A percentile compares a stretch with the other conserved stretches of the same genome.
These are phyloP conservation scores for Mobula hypostoma DNA, from an alignment of 2,113 vertebrate genomes.

Conservation along the genomic window DNA sequence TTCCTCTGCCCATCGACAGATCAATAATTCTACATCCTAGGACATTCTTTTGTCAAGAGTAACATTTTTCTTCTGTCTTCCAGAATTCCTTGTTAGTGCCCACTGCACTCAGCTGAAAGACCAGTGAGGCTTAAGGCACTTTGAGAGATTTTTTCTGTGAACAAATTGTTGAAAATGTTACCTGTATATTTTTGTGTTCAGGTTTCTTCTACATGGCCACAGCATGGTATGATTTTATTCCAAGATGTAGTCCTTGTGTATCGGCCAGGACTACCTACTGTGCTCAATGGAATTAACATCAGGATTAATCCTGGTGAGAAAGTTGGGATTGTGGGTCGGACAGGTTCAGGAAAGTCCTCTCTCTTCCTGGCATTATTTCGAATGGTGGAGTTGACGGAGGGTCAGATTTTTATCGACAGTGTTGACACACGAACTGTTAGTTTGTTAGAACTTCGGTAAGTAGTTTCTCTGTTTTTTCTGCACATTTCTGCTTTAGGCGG, in stretches of 20 bases:
- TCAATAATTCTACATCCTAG: too few relatives aligned
- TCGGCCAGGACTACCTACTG: conserved; percentile 74
- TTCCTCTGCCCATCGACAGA: too few relatives aligned
- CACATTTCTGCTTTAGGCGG: background rate
- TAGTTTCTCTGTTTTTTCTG: background rate
- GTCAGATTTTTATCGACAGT: conserved; percentile 75
- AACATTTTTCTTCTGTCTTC: too few relatives aligned
- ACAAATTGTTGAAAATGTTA: background rate
- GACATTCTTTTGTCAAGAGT: too few relatives aligned
- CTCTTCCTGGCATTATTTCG: conserved; percentile 84
- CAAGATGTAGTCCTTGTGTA: conserved; percentile 67
- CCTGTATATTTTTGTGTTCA: conserved; percentile 44
- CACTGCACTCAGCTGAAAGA: too few relatives aligned
- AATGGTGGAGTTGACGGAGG: conserved; percentile 79
- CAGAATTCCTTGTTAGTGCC: too few relatives aligned
- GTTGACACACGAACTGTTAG: conserved; percentile 66
- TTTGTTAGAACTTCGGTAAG: conserved; percentile 72
- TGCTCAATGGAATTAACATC: conserved; percentile 76
- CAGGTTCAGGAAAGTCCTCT: conserved; percentile 90
- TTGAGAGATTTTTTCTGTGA: too few relatives aligned
- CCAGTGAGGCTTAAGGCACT: too few relatives aligned
- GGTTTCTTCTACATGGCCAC: conserved; percentile 71
- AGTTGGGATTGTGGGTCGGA: conserved; percentile 86
- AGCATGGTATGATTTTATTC: conserved; percentile 72
- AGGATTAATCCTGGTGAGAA: conserved; percentile 75